Conservation (phyloP, 2,888 invertebrate species). For the Linnaemya vulpina region DNA sequence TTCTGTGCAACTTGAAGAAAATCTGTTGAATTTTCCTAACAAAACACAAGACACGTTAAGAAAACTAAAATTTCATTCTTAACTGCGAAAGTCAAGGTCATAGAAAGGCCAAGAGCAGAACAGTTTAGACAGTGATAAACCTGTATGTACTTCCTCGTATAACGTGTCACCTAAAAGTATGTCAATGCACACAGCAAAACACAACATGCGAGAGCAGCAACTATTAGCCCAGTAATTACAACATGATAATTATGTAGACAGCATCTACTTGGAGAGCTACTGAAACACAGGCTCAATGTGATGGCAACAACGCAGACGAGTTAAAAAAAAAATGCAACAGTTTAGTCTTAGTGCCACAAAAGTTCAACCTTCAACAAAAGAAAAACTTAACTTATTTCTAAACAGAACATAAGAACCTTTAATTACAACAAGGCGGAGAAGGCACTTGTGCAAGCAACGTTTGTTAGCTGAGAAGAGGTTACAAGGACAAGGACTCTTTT, state of each 20-base stretch:
- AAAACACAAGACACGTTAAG: background rate
- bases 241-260: slow-evolving; percentile 38
- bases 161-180: slow-evolving; percentile 23
- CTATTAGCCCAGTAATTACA: slow-evolving; percentile 12
- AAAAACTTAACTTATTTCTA: slow-evolving; percentile 50
- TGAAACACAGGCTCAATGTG: background rate
- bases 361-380: slow-evolving; percentile 58
- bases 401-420: slow-evolving; percentile 36
- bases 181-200: slow-evolving; percentile 36
- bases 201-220: slow-evolving; percentile 25
- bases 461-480: slow-evolving; percentile 41
- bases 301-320: slow-evolving; percentile 47
- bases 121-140: slow-evolving; percentile 46
- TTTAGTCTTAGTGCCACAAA: slow-evolving; percentile 7
- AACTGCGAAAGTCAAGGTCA: slow-evolving; percentile 52
- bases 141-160: slow-evolving; percentile 1
- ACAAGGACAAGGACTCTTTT: slow-evolving; percentile 62
- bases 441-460: slow-evolving; percentile 50
- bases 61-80: slow-evolving; percentile 17
- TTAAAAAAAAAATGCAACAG: slow-evolving; percentile 26
- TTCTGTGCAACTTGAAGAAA: background rate
- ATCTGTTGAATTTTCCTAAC: background rate
- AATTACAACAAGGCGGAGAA: slow-evolving; percentile 53
- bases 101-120: slow-evolving; percentile 15
- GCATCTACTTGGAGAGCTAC: slow-evolving; percentile 10